Conservation (phyloP, 2,113 vertebrate species). For the Pristiophorus japonicus region DNA sequence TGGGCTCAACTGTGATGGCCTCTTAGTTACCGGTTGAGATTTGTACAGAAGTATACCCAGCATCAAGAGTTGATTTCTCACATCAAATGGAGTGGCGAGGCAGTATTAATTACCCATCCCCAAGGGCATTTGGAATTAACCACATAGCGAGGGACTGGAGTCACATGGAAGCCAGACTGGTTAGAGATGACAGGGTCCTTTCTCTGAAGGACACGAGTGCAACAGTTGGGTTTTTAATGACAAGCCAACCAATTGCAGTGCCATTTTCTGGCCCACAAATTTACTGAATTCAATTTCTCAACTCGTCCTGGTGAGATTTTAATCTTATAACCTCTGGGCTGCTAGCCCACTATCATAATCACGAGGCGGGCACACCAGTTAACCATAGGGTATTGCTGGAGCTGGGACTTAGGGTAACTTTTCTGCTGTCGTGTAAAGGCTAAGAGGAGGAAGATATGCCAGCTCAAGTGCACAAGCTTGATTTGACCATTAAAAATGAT, state of each 20-base stretch:
- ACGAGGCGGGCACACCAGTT: background rate
- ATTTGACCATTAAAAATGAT: background rate
- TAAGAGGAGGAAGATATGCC: background rate
- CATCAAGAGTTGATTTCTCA: background rate
- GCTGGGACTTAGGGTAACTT: background rate
- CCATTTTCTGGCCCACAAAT: background rate
- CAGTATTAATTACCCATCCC: background rate
- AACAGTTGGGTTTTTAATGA: background rate
- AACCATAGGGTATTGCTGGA: background rate
- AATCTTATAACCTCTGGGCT: background rate
- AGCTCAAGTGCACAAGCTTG: background rate
- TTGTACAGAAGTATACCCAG: background rate
- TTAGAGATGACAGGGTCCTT: background rate
- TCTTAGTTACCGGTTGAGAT: background rate
- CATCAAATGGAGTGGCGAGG: background rate
- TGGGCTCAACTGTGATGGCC: background rate
- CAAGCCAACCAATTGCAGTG: background rate
- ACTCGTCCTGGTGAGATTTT: background rate
- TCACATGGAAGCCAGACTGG: background rate
- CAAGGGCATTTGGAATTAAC: background rate
- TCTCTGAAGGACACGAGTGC: background rate
- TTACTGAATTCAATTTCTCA: background rate
- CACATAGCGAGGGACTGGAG: background rate
- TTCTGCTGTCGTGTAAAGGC: background rate
- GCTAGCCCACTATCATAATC: background rate